Conservation (phyloP, 1,140 invertebrate genomes). For the Conopomorpha cramerella region DNA sequence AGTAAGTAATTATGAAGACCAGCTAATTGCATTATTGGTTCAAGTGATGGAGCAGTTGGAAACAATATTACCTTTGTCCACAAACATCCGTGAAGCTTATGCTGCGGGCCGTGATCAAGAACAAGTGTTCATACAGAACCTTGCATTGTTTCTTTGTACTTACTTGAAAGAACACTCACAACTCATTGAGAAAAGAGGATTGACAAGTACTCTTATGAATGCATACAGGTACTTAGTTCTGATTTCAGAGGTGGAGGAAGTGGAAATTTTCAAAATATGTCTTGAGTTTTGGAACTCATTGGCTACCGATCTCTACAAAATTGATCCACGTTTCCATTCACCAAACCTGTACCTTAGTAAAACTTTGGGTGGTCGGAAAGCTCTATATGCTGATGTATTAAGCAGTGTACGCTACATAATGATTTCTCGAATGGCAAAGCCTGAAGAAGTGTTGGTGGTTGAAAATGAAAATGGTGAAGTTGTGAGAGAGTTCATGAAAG, state of each 20-base stretch:
- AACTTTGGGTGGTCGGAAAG: constrained; percentile 53
- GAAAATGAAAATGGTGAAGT: constrained; percentile 99
- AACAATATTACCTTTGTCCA: constrained; percentile 87
- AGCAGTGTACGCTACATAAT: constrained; percentile 96
- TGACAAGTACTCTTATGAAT: constrained; percentile 75
- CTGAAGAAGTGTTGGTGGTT: constrained; percentile 99
- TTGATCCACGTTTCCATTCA: constrained; percentile 62
- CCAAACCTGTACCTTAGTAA: constrained; percentile 45
- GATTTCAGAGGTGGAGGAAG: constrained; percentile 98
- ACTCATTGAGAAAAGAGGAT: constrained; percentile 81
- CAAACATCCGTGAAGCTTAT: constrained; percentile 94
- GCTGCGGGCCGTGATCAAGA: constrained; percentile 92
- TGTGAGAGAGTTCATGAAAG: constrained; percentile 99
- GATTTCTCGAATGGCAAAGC: constrained; percentile 99
- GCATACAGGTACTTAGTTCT: constrained; percentile 92
- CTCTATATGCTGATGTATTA: constrained; percentile 79
- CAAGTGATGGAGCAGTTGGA: constrained; percentile 91
- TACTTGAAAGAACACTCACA: constrained; percentile 95
- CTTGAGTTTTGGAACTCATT: constrained; percentile 98
- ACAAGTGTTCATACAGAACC: constrained; percentile 98
- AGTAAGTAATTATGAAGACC: constrained; percentile 88
- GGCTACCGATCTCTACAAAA: constrained; percentile 88
- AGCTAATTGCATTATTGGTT: constrained; percentile 86
- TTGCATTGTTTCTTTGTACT: constrained; percentile 96
- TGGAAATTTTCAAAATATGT: constrained; percentile 99